A percentile compares a stretch with the other conserved stretches of the same genome.
These are phyloP conservation scores for Melitaea athalia DNA, from an alignment of 2,888 invertebrate genomes.

Conservation along the genomic window DNA sequence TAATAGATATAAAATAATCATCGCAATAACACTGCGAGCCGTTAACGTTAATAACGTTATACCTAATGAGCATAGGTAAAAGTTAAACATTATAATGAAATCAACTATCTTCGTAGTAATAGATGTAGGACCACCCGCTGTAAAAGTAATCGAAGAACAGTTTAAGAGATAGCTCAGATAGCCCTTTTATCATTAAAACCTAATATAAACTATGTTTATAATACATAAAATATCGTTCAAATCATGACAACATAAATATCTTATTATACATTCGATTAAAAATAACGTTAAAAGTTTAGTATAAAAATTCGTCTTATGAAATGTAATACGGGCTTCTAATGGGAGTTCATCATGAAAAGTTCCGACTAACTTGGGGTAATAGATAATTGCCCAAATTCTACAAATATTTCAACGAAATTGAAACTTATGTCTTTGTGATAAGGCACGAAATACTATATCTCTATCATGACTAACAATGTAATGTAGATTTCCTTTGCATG, in stretches of 20 bases:
- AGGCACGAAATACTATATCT: slow-evolving; percentile 7
- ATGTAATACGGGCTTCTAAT: slow-evolving; percentile 11
- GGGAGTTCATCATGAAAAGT: slow-evolving; percentile 15
- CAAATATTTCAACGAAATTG: neutral
- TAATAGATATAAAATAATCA: neutral
- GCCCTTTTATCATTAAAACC: neutral
- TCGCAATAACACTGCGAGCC: neutral
- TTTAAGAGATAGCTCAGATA: neutral
- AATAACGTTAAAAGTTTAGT: neutral
- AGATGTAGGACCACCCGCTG: slow-evolving; percentile 1
- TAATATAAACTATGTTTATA: neutral
- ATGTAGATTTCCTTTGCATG: slow-evolving; percentile 8
- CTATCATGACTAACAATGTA: neutral
- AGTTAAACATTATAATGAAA: slow-evolving; percentile 7
- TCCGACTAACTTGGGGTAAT: slow-evolving; percentile 9
- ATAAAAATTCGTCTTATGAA: slow-evolving; percentile 1
- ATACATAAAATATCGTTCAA: neutral
- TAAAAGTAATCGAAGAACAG: slow-evolving; percentile 7
- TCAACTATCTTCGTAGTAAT: neutral
- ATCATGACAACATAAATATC: neutral
- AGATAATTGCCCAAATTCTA: slow-evolving; percentile 10
- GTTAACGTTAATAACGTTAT: too few species aligned
- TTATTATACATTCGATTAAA: neutral
- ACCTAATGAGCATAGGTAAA: slow-evolving; percentile 13
- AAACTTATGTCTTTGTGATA: slow-evolving; percentile 4